Evolutionary conservation across 92 coral and sea anemone genomes (phyloP), one percentile per base, ranked within the genome.

Genomic region (Porites rus): DNA sequence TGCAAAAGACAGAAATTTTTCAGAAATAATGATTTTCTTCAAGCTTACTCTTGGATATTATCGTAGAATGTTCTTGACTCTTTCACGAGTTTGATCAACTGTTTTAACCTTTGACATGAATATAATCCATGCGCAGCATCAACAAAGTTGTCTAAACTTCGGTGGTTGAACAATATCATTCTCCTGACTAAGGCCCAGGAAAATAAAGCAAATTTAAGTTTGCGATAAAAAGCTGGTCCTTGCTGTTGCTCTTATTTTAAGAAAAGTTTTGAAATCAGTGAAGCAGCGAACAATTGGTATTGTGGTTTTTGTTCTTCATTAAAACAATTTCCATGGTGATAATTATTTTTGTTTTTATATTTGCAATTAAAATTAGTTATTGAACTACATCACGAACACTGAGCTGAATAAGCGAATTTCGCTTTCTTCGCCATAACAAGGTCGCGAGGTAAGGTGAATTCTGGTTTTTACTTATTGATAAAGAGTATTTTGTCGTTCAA

Each of bases 311-410:
- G 52, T 52, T 13, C 72, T 68, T 24, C 31, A 68, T 68, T 17
- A 25, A 25, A 13, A 25, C 56, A 71, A 43, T 50, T 53, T 53
- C 80, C 64, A 73, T 83, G 51, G 74, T 72, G 87, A 83, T 80
- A 83, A 6, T 62, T 83, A 25, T 80, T 74, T 83, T 83, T 83
- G 80, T 83, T 64, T 61, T 20, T 43, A 8, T 13, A 7, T 2
- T 69, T 71, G 22, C 53, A 22, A 17, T 66, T 53, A 12, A 10
- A 59, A 72, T 82, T 19, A 72, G 56, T 22, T 60, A 16, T 12
- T 16, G 38, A 64, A 61, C 19, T 8, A 6, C 17, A 73, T 64
- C 80, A 50, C 87, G 80, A 83, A 38, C 22, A 65, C 17, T 43
- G 13, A 38, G 46, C 46, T 38, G 46, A 38, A 38, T 38, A 38